phyloP scores from a whole-genome alignment of 2,888 invertebrate species.

The Argynnis bischoffii region DNA sequence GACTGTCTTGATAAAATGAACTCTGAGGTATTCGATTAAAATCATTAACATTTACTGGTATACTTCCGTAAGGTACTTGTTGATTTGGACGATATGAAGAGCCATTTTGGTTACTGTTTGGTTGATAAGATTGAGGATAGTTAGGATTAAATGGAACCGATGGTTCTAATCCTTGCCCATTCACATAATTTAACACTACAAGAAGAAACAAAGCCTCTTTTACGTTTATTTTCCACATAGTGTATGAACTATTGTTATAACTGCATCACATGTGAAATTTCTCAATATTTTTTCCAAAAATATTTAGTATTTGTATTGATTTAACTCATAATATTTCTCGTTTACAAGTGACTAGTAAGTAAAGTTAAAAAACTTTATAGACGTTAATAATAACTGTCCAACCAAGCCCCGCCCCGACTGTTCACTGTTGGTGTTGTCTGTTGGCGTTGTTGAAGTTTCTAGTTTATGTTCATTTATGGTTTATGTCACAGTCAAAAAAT shows the following conservation, averaged over 20 bases:
- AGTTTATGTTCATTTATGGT: too few species aligned
- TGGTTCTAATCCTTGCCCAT: conserved; percentile 61
- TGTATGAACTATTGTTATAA: conserved; percentile 29
- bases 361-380: background rate
- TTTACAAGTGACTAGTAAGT: too few species aligned
- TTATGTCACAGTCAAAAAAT: too few species aligned
- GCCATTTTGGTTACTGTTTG: conserved; percentile 55
- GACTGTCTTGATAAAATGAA: conserved; percentile 66
- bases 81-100: conserved; percentile 61
- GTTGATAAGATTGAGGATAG: conserved; percentile 60
- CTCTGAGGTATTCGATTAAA: conserved; percentile 63
- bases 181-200: conserved; percentile 56
- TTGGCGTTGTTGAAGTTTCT: too few species aligned
- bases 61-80: conserved; percentile 72
- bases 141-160: conserved; percentile 61
- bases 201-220: conserved; percentile 56
- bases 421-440: background rate
- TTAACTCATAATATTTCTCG: background rate
- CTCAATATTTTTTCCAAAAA: background rate
- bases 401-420: conserved; percentile 30
- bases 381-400: conserved; percentile 5
- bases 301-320: background rate
- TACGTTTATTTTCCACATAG: conserved; percentile 57
- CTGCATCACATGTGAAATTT: conserved; percentile 12
- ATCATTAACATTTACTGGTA: conserved; percentile 66